Conservation (phyloP, 2,113 vertebrate species). For the Ciconia maguari region DNA sequence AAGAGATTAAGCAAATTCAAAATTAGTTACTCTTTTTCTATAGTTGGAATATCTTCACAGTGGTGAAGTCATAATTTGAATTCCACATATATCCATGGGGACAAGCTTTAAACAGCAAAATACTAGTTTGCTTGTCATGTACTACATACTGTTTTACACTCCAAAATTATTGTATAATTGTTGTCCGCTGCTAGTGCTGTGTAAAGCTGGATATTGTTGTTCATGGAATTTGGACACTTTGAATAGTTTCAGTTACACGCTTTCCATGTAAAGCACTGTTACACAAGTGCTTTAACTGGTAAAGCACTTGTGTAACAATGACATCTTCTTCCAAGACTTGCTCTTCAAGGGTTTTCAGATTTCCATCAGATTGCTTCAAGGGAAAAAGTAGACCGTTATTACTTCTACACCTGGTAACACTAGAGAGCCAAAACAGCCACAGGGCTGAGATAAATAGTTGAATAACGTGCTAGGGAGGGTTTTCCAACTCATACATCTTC, state of each 20-base stretch:
- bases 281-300: background rate
- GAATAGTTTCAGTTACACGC: background rate
- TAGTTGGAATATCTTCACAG: background rate
- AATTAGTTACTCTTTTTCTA: background rate
- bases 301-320: background rate
- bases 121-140: background rate
- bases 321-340: background rate
- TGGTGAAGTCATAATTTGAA: background rate
- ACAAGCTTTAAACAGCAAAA: background rate
- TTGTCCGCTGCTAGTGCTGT: background rate
- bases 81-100: background rate
- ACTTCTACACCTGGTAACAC: background rate
- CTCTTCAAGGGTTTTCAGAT: background rate
- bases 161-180: background rate
- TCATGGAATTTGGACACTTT: background rate
- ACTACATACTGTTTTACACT: background rate
- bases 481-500: background rate
- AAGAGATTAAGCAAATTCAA: background rate
- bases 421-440: background rate
- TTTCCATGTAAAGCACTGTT: background rate
- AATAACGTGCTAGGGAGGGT: background rate
- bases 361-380: background rate
- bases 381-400: background rate
- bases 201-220: background rate
- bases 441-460: background rate